Evolutionary conservation across 2,113 vertebrate species (phyloP).

Genomic region (Chiloscyllium plagiosum): DNA sequence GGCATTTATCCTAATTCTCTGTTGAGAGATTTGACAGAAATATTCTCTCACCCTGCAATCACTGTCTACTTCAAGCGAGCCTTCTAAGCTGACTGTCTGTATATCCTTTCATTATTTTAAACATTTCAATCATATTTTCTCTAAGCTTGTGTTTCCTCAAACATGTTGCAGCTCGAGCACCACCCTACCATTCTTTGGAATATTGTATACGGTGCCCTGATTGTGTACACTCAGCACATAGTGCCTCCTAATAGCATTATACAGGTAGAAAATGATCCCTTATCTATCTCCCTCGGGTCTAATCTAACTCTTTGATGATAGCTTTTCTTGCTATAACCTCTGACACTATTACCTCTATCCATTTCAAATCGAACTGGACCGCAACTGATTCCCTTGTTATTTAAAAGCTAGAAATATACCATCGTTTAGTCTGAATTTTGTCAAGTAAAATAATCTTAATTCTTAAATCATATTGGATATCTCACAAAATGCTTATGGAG

Average conservation of each 20-base stretch:
- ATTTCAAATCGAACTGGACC: not conserved
- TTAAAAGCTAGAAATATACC: not conserved
- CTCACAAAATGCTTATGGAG: not conserved
- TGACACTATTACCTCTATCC: not conserved
- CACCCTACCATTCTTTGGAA: not conserved
- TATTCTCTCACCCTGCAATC: not conserved
- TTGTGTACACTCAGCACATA: not conserved
- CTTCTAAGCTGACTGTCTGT: not conserved
- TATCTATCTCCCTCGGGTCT: not conserved
- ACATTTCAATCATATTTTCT: not conserved
- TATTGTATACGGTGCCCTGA: not conserved
- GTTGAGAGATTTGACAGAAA: not conserved
- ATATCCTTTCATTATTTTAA: not conserved
- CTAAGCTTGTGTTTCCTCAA: not conserved
- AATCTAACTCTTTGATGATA: not conserved
- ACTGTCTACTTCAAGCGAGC: not conserved
- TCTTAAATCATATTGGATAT: not conserved
- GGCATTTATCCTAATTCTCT: not conserved
- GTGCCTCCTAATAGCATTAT: not conserved
- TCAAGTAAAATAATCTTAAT: not conserved
- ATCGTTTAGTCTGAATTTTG: not conserved
- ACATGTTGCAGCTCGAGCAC: not conserved
- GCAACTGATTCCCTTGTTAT: not conserved
- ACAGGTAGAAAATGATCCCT: not conserved
- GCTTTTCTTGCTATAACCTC: not conserved